Evolutionary conservation across 2,113 vertebrate genomes (phyloP).

Genomic region (Lamprotornis superbus): DNA sequence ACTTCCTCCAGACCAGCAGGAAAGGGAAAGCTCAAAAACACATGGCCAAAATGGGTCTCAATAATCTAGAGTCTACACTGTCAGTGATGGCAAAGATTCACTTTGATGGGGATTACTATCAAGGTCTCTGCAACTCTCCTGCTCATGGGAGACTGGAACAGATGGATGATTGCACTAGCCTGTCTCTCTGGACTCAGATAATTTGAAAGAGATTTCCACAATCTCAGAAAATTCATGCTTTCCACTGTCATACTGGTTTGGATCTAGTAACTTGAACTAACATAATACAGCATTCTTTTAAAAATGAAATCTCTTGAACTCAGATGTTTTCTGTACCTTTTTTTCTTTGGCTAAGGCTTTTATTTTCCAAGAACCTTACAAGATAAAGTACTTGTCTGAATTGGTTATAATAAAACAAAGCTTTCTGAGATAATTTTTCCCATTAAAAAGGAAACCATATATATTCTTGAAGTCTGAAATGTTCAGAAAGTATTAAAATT

Average conservation of each 20-base stretch:
- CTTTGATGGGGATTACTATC: neutral
- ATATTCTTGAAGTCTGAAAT: neutral
- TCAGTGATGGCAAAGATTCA: neutral
- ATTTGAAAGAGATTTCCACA: neutral
- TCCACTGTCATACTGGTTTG: neutral
- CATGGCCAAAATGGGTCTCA: neutral
- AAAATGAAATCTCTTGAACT: neutral
- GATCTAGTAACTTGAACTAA: neutral
- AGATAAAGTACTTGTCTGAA: neutral
- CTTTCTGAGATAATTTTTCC: neutral
- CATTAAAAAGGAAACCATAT: neutral
- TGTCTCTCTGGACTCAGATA: neutral
- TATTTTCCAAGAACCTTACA: neutral
- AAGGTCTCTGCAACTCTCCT: neutral
- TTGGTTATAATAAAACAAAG: neutral
- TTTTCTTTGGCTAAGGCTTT: neutral
- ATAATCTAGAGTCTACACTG: fast-evolving
- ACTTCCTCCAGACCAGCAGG: neutral
- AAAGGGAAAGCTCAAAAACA: neutral
- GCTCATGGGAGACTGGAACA: neutral
- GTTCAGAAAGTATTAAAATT: neutral
- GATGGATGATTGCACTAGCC: fast-evolving
- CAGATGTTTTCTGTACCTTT: neutral
- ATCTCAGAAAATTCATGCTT: neutral
- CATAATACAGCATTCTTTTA: neutral